Conservation (phyloP, 2,113 vertebrate species). For the Scomber scombrus region DNA sequence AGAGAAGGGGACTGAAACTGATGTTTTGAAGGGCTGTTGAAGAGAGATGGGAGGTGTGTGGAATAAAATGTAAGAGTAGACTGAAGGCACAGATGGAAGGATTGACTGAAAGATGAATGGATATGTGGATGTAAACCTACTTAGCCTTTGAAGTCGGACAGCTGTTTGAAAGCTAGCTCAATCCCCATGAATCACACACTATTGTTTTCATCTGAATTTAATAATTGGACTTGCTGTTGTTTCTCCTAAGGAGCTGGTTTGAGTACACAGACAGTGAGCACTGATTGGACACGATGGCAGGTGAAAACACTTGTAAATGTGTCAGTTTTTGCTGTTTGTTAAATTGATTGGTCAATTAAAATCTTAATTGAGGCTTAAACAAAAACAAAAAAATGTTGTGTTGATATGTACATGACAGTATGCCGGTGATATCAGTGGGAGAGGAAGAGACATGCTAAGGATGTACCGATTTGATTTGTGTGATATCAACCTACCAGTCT, state of each 20-base stretch:
- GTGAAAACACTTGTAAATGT: neutral
- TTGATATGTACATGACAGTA: neutral
- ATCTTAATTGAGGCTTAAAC: neutral
- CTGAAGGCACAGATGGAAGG: neutral
- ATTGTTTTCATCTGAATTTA: constrained; percentile 4
- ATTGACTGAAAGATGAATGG: constrained; percentile 9
- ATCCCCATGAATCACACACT: neutral
- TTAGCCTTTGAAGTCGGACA: constrained; percentile 9
- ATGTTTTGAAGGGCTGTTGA: constrained; percentile 21
- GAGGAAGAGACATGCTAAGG: neutral
- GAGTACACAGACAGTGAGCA: constrained; percentile 7
- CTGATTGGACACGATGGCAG: constrained; percentile 27
- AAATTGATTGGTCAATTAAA: constrained; percentile 19
- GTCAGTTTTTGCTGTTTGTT: neutral
- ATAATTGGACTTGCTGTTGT: constrained; percentile 16
- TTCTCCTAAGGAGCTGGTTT: constrained; percentile 9
- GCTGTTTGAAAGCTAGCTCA: constrained; percentile 9
- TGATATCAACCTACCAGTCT: neutral
- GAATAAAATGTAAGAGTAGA: constrained; percentile 1
- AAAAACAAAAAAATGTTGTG: constrained; percentile 6
- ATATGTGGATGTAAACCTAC: neutral
- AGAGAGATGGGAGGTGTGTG: constrained; percentile 12
- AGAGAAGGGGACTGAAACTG: constrained; percentile 30
- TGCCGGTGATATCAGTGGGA: neutral
- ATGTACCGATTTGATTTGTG: neutral